phyloP scores from a whole-genome alignment of 1,140 invertebrate genomes.

The Drosophila burlai region DNA sequence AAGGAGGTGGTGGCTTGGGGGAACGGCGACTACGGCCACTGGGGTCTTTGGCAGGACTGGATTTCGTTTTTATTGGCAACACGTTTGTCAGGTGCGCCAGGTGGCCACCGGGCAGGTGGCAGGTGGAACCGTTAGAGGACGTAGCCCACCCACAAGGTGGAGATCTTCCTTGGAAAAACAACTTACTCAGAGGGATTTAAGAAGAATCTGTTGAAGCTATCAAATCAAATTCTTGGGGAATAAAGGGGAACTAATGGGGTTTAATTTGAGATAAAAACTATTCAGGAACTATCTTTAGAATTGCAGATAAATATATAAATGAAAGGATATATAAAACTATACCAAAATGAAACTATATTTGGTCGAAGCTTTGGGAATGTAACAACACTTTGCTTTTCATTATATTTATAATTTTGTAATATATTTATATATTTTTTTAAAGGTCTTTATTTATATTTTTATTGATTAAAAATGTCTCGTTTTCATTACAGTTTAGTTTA shows the following conservation, averaged over 20 bases:
- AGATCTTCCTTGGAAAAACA: background rate
- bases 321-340: background rate
- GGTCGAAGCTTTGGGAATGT: no score
- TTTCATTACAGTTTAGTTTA: conserved; percentile 84
- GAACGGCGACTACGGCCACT: background rate
- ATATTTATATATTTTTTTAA: no score
- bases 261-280: background rate
- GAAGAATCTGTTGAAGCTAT: background rate
- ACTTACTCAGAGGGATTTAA: background rate
- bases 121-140: conserved; percentile 40
- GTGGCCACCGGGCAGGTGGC: conserved; percentile 6
- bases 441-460: background rate
- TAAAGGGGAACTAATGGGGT: background rate
- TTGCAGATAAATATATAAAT: background rate
- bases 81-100: conserved; percentile 54
- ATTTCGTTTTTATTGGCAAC: conserved; percentile 80
- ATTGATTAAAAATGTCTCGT: background rate
- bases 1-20: conserved; percentile 22
- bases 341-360: background rate
- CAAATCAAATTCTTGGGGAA: background rate
- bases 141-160: conserved; percentile 31
- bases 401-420: background rate
- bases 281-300: background rate
- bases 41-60: conserved; percentile 25
- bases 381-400: background rate